Base-by-base conservation (phyloP, 2,888 invertebrate species). In the Colostygia pectinataria region DNA sequence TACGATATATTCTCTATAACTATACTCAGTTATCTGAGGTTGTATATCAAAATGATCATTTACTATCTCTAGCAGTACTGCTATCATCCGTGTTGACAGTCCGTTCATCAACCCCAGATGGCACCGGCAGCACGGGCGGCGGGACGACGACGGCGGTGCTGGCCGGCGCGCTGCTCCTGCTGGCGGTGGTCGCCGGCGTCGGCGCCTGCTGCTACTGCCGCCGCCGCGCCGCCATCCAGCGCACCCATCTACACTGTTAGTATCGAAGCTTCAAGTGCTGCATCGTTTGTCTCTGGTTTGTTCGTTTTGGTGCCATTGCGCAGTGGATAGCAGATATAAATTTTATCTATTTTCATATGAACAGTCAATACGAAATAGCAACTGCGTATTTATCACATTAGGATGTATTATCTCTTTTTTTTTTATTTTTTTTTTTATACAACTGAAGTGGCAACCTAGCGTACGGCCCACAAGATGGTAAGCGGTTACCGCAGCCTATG, bases 191-290 rank as follows among this genome's bases (percentile, higher is more conserved):
- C 47, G 91, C 93, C 70, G 93, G 93, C 60, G 93, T 94, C 48
- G 94, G 93, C 60, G 91, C 94, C 52, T 93, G 94, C 79, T 97
- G 96, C 89, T 91, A 95, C 69, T 96, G 96, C 82, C 93, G 95
- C 53, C 92, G 94, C 65, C 92, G 92, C 52, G 81, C 91, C 56
- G 85, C 87, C 50, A 88, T 91, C 75, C 91, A 80, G 58, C 85
- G 85, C 61, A 83, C 86, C 40, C 85, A 86, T 53, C 65, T 86
- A 65, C 87, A 88, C 59, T 78, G 88, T 88, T 57, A 78, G 79
- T 76, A 55, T 12, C 20, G 27, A 25, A 1, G 14, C 7, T 12
- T 36, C 15, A 29, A 8, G 40, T 40, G 40, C 24, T 39, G 13
- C 7, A 10, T 33, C 24, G 34, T 14, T 40, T 34, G 5, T 40